These are phyloP conservation scores for Chlorops oryzae DNA, from an alignment of 1,140 invertebrate species.

Conservation along the genomic window DNA sequence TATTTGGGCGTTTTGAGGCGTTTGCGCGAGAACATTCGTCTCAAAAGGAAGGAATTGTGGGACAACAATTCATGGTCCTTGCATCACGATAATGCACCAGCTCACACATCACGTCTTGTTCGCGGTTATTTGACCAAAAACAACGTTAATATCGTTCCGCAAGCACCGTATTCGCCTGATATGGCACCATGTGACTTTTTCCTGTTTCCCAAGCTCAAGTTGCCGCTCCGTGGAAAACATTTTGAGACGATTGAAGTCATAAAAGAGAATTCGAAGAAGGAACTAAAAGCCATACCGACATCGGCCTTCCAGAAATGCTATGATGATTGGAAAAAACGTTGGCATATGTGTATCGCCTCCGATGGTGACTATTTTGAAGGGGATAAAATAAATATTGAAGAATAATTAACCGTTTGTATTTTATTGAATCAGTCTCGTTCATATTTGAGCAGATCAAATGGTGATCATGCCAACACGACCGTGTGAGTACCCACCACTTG, in stretches of 20 bases:
- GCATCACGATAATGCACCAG: no score
- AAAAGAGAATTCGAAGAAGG: not conserved
- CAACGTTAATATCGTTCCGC: not conserved
- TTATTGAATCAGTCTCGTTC: no score
- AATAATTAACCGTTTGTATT: no score
- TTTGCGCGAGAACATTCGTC: no score
- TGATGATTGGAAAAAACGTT: not conserved
- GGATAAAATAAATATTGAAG: no score
- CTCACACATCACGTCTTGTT: not conserved
- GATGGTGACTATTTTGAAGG: no score
- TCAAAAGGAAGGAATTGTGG: no score
- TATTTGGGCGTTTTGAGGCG: constrained; percentile 1
- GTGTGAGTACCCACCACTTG: no score
- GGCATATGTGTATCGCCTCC: no score
- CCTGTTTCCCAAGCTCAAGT: not conserved
- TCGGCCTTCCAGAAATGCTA: not conserved
- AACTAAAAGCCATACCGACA: constrained; percentile 1
- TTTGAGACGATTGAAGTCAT: not conserved
- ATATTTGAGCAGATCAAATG: no score
- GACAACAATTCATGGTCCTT: no score
- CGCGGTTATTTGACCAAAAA: not conserved
- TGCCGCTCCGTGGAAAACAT: not conserved
- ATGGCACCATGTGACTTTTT: not conserved
- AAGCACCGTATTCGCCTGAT: constrained; percentile 1
- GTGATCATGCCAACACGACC: no score